Conservation (phyloP, 2,888 invertebrate species). For the Cryptocephalus primarius region DNA sequence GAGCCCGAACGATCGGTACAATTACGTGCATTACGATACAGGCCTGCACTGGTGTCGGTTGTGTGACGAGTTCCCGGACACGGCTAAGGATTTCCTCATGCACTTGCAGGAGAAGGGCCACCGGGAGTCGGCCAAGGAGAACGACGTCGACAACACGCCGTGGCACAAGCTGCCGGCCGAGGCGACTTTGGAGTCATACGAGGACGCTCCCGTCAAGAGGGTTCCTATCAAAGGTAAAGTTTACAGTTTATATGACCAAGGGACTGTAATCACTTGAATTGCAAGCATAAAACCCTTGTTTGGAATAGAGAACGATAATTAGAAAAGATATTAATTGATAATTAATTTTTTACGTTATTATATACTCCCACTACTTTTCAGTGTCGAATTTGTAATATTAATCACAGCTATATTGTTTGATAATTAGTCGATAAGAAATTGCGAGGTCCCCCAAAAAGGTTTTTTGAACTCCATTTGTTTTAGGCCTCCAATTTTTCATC, state of each 20-base stretch:
- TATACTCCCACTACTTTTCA: too few species aligned
- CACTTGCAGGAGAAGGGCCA: constrained; percentile 74
- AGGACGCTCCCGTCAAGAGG: constrained; percentile 63
- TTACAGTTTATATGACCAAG: too few species aligned
- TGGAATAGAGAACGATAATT: too few species aligned
- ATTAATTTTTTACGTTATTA: too few species aligned
- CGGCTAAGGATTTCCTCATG: constrained; percentile 74
- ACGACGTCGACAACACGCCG: constrained; percentile 60
- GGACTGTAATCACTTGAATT: too few species aligned
- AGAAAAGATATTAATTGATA: too few species aligned
- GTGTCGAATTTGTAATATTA: too few species aligned
- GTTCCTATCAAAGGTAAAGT: constrained; percentile 66
- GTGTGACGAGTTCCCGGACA: constrained; percentile 77
- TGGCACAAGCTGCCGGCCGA: constrained; percentile 57
- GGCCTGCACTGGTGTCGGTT: constrained; percentile 85
- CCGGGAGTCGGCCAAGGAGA: constrained; percentile 49
- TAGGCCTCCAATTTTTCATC: constrained; percentile 79
- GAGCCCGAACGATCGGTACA: constrained; percentile 38
- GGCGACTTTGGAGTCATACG: constrained; percentile 56
- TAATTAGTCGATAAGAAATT: too few species aligned
- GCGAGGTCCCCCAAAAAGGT: too few species aligned
- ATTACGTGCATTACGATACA: constrained; percentile 79
- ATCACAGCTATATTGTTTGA: too few species aligned
- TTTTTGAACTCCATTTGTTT: background rate
- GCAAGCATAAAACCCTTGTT: too few species aligned